Conservation (phyloP, 2,797 vertebrate species). For the Galago senegalensis region DNA sequence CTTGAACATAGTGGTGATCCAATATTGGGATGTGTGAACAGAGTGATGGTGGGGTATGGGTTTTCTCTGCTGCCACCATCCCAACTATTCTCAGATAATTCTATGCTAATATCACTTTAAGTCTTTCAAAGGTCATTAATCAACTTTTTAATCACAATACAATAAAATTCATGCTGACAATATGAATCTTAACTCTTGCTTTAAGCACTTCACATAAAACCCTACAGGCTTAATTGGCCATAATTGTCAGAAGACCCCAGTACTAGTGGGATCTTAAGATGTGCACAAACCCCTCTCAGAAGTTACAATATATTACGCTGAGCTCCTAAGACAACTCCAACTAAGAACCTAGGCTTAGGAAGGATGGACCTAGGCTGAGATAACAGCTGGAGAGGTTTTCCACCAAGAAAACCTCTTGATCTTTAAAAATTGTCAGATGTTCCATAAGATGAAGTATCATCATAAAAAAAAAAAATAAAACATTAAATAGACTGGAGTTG, state of each 20-base stretch:
- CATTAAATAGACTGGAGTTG: background rate
- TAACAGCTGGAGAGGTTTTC: background rate
- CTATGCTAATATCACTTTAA: conserved; percentile 11
- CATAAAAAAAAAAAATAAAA: conserved; percentile 19
- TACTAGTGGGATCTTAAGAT: background rate
- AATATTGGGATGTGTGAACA: background rate
- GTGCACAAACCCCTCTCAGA: background rate
- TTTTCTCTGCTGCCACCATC: background rate
- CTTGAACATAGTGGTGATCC: background rate
- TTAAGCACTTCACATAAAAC: background rate
- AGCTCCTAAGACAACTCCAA: background rate
- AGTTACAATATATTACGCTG: background rate
- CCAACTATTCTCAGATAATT: background rate
- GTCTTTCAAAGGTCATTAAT: background rate
- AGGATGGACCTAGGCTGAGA: no score
- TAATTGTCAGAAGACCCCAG: background rate
- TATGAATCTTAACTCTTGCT: background rate
- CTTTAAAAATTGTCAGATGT: background rate
- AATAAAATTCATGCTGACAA: background rate
- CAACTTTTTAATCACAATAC: background rate
- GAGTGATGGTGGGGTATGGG: background rate
- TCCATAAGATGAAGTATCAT: background rate
- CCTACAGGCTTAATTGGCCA: background rate
- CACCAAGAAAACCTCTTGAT: background rate
- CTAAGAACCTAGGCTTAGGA: background rate